Conservation (phyloP, 1,140 invertebrate genomes). For the Lutraria rhynchaena region DNA sequence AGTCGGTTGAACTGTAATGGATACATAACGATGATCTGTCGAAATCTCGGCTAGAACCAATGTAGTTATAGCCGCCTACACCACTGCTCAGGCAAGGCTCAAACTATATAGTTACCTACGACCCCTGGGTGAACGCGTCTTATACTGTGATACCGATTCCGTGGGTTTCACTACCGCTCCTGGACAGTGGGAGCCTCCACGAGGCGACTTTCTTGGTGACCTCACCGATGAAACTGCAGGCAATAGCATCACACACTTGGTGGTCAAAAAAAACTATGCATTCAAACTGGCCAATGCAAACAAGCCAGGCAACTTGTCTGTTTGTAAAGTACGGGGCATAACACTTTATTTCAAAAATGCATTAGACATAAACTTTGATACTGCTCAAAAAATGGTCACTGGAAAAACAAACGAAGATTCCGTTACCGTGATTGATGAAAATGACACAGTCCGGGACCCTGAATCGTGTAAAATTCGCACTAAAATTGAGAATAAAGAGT, state of each 20-base stretch:
- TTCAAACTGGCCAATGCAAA: not conserved
- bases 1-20: constrained; percentile 33
- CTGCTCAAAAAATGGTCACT: constrained; percentile 11
- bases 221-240: constrained; percentile 10
- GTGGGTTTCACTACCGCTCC: constrained; percentile 69
- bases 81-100: constrained; percentile 79
- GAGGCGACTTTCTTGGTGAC: constrained; percentile 7
- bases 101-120: constrained; percentile 79
- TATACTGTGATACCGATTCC: constrained; percentile 82
- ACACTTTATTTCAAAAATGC: constrained; percentile 32
- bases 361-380: constrained; percentile 30
- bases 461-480: not conserved
- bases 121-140: constrained; percentile 66
- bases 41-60: constrained; percentile 62
- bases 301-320: not conserved
- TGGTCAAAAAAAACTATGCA: constrained; percentile 47
- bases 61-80: constrained; percentile 77
- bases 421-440: not conserved
- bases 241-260: constrained; percentile 39
- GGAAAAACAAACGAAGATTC: not conserved
- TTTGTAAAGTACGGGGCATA: constrained; percentile 42
- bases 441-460: constrained; percentile 2
- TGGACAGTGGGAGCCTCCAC: constrained; percentile 19
- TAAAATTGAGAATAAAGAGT: not conserved
- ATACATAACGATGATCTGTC: not conserved